Evolutionary conservation across 2,113 vertebrate genomes (phyloP).

Genomic region (Numida meleagris): DNA sequence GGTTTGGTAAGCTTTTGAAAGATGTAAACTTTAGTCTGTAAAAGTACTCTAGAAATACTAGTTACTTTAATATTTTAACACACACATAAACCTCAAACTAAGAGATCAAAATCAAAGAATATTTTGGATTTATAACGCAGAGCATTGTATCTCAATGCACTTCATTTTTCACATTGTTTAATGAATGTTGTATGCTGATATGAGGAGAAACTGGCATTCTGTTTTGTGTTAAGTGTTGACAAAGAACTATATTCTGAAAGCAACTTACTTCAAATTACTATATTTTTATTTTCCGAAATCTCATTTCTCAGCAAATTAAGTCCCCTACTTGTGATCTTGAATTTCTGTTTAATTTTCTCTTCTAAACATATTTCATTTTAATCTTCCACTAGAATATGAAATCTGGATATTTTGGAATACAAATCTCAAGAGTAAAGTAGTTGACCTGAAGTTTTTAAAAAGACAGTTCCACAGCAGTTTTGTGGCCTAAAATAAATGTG

Average conservation of each 20-base stretch:
- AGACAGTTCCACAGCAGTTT: background rate
- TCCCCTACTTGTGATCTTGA: background rate
- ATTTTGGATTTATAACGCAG: background rate
- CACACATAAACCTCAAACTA: background rate
- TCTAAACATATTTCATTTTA: background rate
- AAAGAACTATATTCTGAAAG: background rate
- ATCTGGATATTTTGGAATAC: background rate
- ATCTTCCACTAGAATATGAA: background rate
- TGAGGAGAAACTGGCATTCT: background rate
- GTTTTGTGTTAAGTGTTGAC: background rate
- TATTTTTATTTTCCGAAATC: background rate
- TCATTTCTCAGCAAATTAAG: background rate
- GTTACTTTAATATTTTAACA: background rate
- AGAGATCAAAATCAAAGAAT: background rate
- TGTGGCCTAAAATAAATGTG: background rate
- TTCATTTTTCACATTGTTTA: background rate
- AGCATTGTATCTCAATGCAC: rapidly evolving
- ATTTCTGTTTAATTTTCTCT: background rate
- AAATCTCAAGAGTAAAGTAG: background rate
- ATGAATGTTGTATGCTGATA: background rate
- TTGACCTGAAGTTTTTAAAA: background rate
- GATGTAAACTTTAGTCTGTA: background rate
- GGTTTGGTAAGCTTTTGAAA: background rate
- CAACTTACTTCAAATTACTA: background rate
- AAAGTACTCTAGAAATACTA: background rate